Evolutionary conservation across 2,888 invertebrate species (phyloP), one percentile per base, ranked within the genome.

Genomic region (Athrips mouffetella): DNA sequence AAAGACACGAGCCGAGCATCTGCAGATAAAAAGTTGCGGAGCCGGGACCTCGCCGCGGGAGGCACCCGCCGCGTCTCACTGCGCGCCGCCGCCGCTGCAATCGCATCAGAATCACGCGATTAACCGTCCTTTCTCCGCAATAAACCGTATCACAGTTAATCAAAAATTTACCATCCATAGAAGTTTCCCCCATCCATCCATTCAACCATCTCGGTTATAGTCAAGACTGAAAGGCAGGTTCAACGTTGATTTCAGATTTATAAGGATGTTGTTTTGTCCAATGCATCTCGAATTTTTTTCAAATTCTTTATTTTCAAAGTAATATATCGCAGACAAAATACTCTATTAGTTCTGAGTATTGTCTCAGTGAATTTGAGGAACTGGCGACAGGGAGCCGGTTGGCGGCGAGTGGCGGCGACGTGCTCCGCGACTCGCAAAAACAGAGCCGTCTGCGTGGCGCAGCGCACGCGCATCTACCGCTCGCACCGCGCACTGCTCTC

Each of bases 1-100:
- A 87, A 88, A 83, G 84, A 87, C 87, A 87, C 86, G 87, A 83
- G 83, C 80, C 76, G 76, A 78, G 84, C 82, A 86, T 80, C 76
- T 73, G 70, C 58, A 53, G 67, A 66, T 76, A 88, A 88, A 88
- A 88, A 88, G 77, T 79, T 64, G 83, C 68, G 65, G 67, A 68
- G 73, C 78, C 69, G 64, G 75, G 67, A 73, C 70, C 59, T 62
- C 84, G 65, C 79, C 57, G 82, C 78, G 80, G 87, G 84, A 80
- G 84, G 83, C 81, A 71, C 60, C 57, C 62, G 64, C 61, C 47
- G 58, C 63, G 59, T 60, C 58, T n/a, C 58, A 59, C 58, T 52
- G 61, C 62, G 61, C 62, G 58, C 62, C 58, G 63, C 58, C 57
- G 56, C 62, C 63, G 51, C 64, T 54, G 49, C 53, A 59, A 52